phyloP scores from a whole-genome alignment of 2,113 vertebrate genomes.

The Nycticorax nycticorax region DNA sequence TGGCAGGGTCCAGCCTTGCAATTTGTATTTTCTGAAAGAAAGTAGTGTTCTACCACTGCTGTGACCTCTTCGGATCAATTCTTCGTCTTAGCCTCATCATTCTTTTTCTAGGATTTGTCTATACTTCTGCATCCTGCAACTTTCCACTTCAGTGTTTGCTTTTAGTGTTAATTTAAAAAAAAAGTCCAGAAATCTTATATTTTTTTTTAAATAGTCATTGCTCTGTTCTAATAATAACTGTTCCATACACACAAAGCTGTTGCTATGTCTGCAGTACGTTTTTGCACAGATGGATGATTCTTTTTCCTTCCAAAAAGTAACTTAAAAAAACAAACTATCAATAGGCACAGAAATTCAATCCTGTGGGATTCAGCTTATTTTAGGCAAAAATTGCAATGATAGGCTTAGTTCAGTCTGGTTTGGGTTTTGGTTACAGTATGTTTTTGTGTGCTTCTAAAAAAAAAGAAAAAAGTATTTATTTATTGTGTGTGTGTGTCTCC shows the following conservation, averaged over 20 bases:
- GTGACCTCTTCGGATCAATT: background rate
- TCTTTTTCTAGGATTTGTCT: background rate
- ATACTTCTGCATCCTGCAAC: background rate
- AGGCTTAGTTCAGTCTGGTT: background rate
- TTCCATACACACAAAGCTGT: conserved; percentile 31
- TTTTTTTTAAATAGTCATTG: background rate
- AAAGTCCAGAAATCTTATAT: background rate
- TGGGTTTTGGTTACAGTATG: conserved; percentile 11
- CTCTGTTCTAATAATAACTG: conserved; percentile 55
- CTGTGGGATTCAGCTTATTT: conserved; percentile 36
- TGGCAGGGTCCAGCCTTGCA: background rate
- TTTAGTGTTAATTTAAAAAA: background rate
- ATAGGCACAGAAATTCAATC: background rate
- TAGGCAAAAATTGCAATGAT: background rate
- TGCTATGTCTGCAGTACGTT: conserved; percentile 27
- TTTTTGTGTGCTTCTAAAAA: background rate
- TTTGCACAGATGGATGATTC: conserved; percentile 47
- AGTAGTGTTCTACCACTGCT: background rate
- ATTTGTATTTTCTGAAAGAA: background rate
- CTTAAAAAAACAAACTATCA: conserved; percentile 27
- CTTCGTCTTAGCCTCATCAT: background rate
- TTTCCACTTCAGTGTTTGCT: background rate
- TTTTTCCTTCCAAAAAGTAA: conserved; percentile 33
- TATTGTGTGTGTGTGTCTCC: background rate
- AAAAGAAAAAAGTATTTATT: background rate